Evolutionary conservation across 2,113 vertebrate genomes (phyloP).

Genomic region (Scomber japonicus): DNA sequence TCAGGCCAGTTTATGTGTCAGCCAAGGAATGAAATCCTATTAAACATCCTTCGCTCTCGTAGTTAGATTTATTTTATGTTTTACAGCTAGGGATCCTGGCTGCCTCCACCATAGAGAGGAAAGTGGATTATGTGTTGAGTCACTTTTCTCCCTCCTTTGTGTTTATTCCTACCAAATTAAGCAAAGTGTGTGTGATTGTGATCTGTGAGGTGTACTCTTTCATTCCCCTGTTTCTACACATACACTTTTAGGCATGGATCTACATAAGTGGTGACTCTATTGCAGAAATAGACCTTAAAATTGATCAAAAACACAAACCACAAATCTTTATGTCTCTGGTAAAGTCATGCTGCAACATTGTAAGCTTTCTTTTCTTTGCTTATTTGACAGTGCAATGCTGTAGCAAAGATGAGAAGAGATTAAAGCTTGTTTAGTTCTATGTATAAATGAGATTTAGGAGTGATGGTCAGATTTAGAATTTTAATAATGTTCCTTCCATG

Average conservation of each 20-base stretch:
- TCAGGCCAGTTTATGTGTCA: conserved; percentile 18
- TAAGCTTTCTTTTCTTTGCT: background rate
- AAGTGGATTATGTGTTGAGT: conserved; percentile 64
- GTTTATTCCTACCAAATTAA: conserved; percentile 50
- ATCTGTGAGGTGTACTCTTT: background rate
- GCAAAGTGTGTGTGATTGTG: background rate
- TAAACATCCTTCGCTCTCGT: conserved; percentile 22
- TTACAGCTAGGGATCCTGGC: conserved; percentile 41
- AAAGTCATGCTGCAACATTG: background rate
- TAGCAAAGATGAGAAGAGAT: background rate
- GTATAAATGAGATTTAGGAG: no score
- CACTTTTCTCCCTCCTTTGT: conserved; percentile 46
- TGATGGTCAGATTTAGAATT: no score
- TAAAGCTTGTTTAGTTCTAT: background rate
- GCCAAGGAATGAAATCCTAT: conserved; percentile 38
- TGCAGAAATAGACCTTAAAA: background rate
- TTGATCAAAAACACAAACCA: background rate
- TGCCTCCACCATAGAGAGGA: conserved; percentile 31
- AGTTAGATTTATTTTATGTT: conserved; percentile 44
- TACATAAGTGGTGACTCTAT: background rate
- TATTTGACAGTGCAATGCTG: background rate
- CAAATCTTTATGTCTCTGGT: no score
- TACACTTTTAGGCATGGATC: background rate
- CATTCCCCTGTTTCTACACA: background rate
- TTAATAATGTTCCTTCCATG: no score